phyloP scores from a whole-genome alignment of 2,797 vertebrate genomes.

The Acropternis orthonyx region DNA sequence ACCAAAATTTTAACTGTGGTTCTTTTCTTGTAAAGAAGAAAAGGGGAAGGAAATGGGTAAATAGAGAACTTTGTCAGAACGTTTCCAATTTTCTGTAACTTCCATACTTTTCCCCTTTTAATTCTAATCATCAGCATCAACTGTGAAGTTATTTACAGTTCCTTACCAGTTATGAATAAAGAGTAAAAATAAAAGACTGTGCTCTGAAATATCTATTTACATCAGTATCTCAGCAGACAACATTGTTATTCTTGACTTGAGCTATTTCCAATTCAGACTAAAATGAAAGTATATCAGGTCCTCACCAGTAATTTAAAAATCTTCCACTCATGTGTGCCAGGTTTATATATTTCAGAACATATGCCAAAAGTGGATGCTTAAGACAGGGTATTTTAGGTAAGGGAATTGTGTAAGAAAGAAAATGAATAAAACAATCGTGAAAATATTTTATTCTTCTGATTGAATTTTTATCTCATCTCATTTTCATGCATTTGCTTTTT shows the following conservation, averaged over 20 bases:
- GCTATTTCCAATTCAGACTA: slow-evolving; percentile 61
- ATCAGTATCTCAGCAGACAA: slow-evolving; percentile 31
- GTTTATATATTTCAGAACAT: slow-evolving; percentile 10
- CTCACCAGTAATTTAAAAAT: slow-evolving; percentile 58
- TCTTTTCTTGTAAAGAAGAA: background rate
- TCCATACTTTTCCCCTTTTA: background rate
- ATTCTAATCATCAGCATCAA: background rate
- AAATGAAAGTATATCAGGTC: slow-evolving; percentile 39
- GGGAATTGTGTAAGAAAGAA: slow-evolving; percentile 14
- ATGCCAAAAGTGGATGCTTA: slow-evolving; percentile 12
- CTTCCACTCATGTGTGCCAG: slow-evolving; percentile 4
- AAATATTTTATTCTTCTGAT: slow-evolving; percentile 49
- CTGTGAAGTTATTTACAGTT: slow-evolving; percentile 51
- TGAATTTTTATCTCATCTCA: slow-evolving; percentile 47
- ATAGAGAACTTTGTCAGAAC: background rate
- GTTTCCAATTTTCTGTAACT: background rate
- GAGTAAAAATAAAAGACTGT: slow-evolving; percentile 8
- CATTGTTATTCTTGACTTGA: slow-evolving; percentile 46
- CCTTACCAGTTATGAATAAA: slow-evolving; percentile 32
- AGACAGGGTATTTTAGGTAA: slow-evolving; percentile 5
- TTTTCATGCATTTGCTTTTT: slow-evolving; percentile 34
- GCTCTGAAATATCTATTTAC: slow-evolving; percentile 34
- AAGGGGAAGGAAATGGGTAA: background rate
- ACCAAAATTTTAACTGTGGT: background rate
- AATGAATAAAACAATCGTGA: slow-evolving; percentile 53